Conservation (phyloP, 2,113 vertebrate genomes). For the Zosterops hypoxanthus region DNA sequence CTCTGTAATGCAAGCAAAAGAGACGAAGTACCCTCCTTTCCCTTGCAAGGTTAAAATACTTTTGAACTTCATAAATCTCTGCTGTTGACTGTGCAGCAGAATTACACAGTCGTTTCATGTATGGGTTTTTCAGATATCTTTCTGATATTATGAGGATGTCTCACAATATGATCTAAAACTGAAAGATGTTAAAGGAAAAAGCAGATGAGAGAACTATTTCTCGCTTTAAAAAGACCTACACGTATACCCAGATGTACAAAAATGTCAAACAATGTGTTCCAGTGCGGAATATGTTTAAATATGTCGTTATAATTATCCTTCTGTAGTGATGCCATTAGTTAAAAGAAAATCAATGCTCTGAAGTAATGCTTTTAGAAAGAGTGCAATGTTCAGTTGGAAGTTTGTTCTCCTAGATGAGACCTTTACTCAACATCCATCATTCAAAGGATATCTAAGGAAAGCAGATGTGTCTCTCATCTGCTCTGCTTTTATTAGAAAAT, state of each 20-base stretch:
- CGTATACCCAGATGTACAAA: background rate
- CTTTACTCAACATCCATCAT: background rate
- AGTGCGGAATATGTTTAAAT: background rate
- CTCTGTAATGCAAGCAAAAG: background rate
- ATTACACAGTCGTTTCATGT: background rate
- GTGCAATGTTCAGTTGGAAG: background rate
- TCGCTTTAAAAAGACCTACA: background rate
- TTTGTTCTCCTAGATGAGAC: background rate
- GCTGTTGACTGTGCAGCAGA: background rate
- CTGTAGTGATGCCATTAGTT: background rate
- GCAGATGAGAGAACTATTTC: background rate
- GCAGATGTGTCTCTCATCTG: background rate
- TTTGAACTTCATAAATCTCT: background rate
- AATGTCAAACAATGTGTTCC: background rate
- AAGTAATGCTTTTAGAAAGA: background rate
- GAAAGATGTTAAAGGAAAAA: background rate
- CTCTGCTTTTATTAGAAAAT: background rate
- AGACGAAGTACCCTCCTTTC: background rate
- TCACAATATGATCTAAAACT: background rate
- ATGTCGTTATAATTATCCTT: background rate
- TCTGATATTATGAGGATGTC: background rate
- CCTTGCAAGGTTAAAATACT: background rate
- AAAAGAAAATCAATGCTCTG: background rate
- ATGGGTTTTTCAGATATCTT: background rate
- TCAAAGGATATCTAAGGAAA: background rate